Evolutionary conservation across 1,140 invertebrate genomes (phyloP).

Genomic region (Rhagoletis pomonella): DNA sequence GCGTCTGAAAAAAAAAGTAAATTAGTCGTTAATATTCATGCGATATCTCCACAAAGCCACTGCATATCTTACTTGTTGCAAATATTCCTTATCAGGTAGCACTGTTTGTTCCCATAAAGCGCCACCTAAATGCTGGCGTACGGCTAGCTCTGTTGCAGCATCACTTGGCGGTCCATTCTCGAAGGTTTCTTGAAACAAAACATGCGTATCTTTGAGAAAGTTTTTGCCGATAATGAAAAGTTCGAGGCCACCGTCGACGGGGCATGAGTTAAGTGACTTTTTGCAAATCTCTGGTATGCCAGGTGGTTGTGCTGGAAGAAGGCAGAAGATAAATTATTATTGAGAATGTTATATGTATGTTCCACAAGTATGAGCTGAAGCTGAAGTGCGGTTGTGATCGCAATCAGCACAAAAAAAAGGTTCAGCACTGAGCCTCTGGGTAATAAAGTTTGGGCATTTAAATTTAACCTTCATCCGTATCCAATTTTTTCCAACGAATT

Average conservation of each 20-base stretch:
- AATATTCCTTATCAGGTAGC: slow-evolving; percentile 87
- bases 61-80: slow-evolving; percentile 80
- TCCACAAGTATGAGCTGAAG: too few species aligned
- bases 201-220: slow-evolving; percentile 94
- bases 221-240: slow-evolving; percentile 97
- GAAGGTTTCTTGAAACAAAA: slow-evolving; percentile 86
- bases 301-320: slow-evolving; percentile 90
- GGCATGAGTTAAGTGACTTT: slow-evolving; percentile 88
- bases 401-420: too few species aligned
- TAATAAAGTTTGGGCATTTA: too few species aligned
- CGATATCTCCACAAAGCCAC: neutral
- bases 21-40: neutral
- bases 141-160: slow-evolving; percentile 68
- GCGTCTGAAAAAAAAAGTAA: slow-evolving; percentile 79
- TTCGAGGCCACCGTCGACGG: slow-evolving; percentile 89
- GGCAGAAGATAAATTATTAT: slow-evolving; percentile 55
- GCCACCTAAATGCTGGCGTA: slow-evolving; percentile 64
- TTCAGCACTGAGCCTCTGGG: too few species aligned
- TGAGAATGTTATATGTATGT: neutral
- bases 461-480: too few species aligned
- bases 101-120: slow-evolving; percentile 86
- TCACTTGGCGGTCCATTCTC: slow-evolving; percentile 70
- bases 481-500: too few species aligned
- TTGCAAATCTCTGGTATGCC: slow-evolving; percentile 97
- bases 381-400: too few species aligned